phyloP scores from a whole-genome alignment of 2,113 vertebrate genomes.

The Neodontobutis hainanensis region DNA sequence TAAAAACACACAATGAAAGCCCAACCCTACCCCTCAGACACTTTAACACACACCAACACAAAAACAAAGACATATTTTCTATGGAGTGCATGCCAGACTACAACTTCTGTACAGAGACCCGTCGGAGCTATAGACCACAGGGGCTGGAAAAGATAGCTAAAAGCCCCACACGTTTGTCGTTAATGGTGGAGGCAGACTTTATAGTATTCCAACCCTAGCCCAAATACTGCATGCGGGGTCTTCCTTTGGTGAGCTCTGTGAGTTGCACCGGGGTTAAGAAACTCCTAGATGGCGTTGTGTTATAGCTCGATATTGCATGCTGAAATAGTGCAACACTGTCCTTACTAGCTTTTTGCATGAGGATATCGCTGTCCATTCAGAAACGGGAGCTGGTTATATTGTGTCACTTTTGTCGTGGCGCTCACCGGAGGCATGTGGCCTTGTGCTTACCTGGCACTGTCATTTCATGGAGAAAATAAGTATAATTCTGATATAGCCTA shows the following conservation, averaged over 20 bases:
- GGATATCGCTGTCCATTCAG: slow-evolving; percentile 65
- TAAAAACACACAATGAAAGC: slow-evolving; percentile 7
- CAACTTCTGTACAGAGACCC: slow-evolving; percentile 69
- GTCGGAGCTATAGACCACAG: slow-evolving; percentile 52
- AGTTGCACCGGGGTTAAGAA: slow-evolving; percentile 58
- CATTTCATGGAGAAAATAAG: slow-evolving; percentile 7
- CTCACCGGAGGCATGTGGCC: slow-evolving; percentile 45
- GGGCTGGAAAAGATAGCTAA: slow-evolving; percentile 49
- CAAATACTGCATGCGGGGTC: slow-evolving; percentile 79
- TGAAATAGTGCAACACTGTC: slow-evolving; percentile 78
- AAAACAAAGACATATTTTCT: slow-evolving; percentile 46
- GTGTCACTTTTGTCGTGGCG: slow-evolving; percentile 34
- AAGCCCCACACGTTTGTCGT: slow-evolving; percentile 33
- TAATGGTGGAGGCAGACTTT: slow-evolving; percentile 51
- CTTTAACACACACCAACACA: slow-evolving; percentile 23
- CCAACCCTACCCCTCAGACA: slow-evolving; percentile 22
- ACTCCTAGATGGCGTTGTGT: slow-evolving; percentile 75
- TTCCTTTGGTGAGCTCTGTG: slow-evolving; percentile 64
- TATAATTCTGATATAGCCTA: slow-evolving; percentile 14
- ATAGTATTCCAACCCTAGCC: slow-evolving; percentile 44
- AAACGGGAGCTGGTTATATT: slow-evolving; percentile 40
- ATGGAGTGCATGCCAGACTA: slow-evolving; percentile 69
- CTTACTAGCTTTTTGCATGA: slow-evolving; percentile 82
- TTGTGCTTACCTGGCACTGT: slow-evolving; percentile 59
- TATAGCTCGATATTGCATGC: slow-evolving; percentile 83